Evolutionary conservation across 2,888 invertebrate species (phyloP), one percentile per base, ranked within the genome.

Genomic region (Eumerus sabulonum): DNA sequence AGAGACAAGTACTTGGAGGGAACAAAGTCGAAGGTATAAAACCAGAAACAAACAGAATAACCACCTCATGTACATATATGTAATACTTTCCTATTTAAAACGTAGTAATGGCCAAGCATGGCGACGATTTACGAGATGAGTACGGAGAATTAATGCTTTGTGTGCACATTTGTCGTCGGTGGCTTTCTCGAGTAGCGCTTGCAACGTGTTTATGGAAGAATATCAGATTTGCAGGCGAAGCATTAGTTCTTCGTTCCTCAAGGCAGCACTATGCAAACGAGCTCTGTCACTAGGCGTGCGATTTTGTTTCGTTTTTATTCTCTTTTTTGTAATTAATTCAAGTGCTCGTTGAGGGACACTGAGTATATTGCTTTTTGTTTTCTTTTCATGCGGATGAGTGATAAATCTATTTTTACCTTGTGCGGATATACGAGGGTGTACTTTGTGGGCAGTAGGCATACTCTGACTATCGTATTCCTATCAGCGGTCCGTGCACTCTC

Each of bases 1-100:
- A 90, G 91, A 74, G 87, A 90, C 84, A 90, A 90, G 82, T 90
- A 90, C 85, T 89, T 90, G 81, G 90, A 90, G 85, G 90, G 90
- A 84, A 85, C 87, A 38, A 87, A 86, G 84, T 84, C 84, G 68
- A 87, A 87, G 88, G 88, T 87, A 85, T 83, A 68, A 62, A 63
- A 57, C 45, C 45, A 14, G 9, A 38, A 13, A n/a, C n/a, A n/a
- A n/a, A n/a, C n/a, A n/a, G n/a, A n/a, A n/a, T n/a, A 27, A 27
- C 27, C 27, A 2, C 2, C 7, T 27, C 27, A 27, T 27, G 2
- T 27, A 27, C 7, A n/a, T n/a, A n/a, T n/a, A n/a, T n/a, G n/a
- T n/a, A n/a, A n/a, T n/a, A n/a, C n/a, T n/a, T n/a, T n/a, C n/a
- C 27, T 27, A 27, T 27, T 27, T 7, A 27, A 27, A 27, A 27